Conservation (phyloP, 1,140 invertebrate genomes). For the Camponotus pennsylvanicus region DNA sequence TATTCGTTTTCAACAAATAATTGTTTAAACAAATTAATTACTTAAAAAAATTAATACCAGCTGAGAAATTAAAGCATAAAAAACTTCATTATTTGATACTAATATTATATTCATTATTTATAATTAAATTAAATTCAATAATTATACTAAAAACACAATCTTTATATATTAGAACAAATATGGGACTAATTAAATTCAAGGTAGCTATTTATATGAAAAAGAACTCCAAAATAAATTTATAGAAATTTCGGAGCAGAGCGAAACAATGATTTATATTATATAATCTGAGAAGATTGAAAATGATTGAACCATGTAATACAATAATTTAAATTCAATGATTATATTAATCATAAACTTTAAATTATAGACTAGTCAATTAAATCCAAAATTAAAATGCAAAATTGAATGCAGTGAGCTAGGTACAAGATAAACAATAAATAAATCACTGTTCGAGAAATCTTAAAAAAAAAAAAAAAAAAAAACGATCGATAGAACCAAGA, state of each 20-base stretch:
- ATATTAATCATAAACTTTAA: not conserved
- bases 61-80: not conserved
- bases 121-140: not conserved
- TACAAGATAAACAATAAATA: not conserved
- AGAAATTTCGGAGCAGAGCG: not conserved
- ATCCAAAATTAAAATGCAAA: not conserved
- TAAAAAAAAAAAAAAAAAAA: not conserved
- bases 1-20: not conserved
- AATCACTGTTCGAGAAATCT: not conserved
- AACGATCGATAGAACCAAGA: not conserved
- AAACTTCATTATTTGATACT: not conserved
- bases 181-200: not conserved
- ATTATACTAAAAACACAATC: not conserved
- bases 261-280: not conserved
- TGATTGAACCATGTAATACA: not conserved
- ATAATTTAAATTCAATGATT: not conserved
- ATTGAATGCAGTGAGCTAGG: not conserved
- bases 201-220: not conserved
- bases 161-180: not conserved
- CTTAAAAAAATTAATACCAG: not conserved
- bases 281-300: too few relatives aligned
- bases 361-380: not conserved
- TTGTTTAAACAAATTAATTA: not conserved
- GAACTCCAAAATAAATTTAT: not conserved
- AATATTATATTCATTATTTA: not conserved